A percentile compares a stretch with the other conserved stretches of the same genome.
phyloP scores from a whole-genome alignment of 2,888 invertebrate species.

The Phanerotoma sp. region DNA sequence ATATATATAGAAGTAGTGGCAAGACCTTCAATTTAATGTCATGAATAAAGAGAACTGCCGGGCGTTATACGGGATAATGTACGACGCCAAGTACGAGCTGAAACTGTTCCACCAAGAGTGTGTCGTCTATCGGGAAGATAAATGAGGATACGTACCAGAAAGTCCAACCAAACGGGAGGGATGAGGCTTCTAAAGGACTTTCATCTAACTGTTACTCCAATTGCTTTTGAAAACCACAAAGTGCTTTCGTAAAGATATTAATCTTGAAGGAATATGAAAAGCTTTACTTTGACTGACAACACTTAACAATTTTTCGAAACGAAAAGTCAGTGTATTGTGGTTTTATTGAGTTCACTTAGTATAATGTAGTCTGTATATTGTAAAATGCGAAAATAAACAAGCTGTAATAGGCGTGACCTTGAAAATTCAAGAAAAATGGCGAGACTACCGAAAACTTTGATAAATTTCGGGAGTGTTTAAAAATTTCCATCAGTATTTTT shows the following conservation, averaged over 20 bases:
- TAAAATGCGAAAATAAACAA: too few species aligned
- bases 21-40: constrained; percentile 18
- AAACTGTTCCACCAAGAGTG: constrained; percentile 28
- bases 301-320: neutral
- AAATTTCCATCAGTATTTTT: too few species aligned
- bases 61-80: constrained; percentile 12
- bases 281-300: neutral
- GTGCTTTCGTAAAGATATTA: constrained; percentile 11
- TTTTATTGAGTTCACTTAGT: constrained; percentile 3
- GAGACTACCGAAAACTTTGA: too few species aligned
- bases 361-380: neutral
- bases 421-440: too few species aligned
- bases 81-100: constrained; percentile 24
- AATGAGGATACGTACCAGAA: constrained; percentile 7
- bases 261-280: constrained; percentile 10
- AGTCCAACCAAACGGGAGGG: neutral
- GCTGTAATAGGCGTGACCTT: too few species aligned
- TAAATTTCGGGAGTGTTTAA: too few species aligned
- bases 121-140: constrained; percentile 15
- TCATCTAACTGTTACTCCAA: constrained; percentile 8
- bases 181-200: neutral
- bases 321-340: neutral
- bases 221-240: constrained; percentile 15
- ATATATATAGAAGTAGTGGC: neutral
- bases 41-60: constrained; percentile 16